Evolutionary conservation across 2,797 vertebrate species (phyloP), one percentile per base, ranked within the genome.

Genomic region (Carduelis carduelis): DNA sequence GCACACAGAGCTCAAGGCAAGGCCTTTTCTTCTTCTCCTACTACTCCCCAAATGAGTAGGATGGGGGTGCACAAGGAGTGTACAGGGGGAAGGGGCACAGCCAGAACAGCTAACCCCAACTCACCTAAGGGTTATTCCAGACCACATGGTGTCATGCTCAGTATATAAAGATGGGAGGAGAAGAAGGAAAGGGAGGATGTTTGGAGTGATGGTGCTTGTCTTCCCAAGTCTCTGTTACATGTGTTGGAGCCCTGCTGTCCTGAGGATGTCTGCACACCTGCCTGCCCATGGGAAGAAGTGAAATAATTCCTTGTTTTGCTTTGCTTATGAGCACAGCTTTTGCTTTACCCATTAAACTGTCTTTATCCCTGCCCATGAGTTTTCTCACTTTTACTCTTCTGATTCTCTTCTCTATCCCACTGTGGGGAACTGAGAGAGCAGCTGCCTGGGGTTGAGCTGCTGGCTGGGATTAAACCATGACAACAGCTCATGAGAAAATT

Each of bases 191-290:
- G 5, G 19, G n/a, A 12, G 15, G 26, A 59, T 19, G 2, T 65
- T 66, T 0, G 6, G 24, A 53, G 41, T 59, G n/a, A 55, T 41
- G 34, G 35, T 0, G 0, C 49, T 79, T 80, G 49, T 59, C 44
- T 91, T 87, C 34, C 55, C 41, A 55, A 41, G n/a, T 83, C 26
- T 30, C 53, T 5, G 2, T 57, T 80, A 46, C 5, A 4, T 0
- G 0, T 63, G 53, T 46, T 46, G 35, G 49, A 75, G 23, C 20
- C 28, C 49, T 63, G 64, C 35, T 79, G 32, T 63, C n/a, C 49
- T 53, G 63, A 63, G 23, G 57, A 27, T 61, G 37, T 46, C 52
- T 68, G 72, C 80, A 80, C 72, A 41, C 79, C 70, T 90, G 60
- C n/a, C 83, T 60, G 37, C 28, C 37, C 1, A 9, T 66, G 61